phyloP scores from a whole-genome alignment of 2,113 vertebrate genomes.

The Rhynchomys soricoides region DNA sequence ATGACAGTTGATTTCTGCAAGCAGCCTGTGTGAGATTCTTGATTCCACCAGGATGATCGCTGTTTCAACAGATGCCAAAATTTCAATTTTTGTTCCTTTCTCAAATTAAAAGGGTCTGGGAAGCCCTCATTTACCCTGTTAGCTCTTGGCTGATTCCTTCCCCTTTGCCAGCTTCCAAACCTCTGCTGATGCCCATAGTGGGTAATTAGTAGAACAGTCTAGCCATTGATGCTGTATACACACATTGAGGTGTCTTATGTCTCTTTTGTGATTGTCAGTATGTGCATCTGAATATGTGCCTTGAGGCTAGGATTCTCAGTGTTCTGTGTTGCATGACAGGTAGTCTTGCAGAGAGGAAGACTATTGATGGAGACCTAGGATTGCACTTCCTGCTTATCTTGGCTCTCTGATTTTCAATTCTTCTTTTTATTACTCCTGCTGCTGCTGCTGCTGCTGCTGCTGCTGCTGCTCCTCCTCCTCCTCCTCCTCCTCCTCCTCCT shows the following conservation, averaged over 20 bases:
- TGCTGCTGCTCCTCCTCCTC: not conserved
- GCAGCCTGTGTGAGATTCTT: not conserved
- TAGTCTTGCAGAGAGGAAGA: not conserved
- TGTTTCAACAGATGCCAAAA: not conserved
- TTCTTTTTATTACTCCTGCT: not conserved
- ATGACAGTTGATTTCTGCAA: not conserved
- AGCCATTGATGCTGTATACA: too few species aligned
- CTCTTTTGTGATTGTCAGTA: conserved; percentile 3
- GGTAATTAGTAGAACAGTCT: not conserved
- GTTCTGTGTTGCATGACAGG: not conserved
- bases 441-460: too few species aligned
- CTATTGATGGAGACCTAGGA: not conserved
- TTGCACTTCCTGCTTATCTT: not conserved
- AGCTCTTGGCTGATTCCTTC: not conserved
- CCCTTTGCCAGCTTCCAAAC: not conserved
- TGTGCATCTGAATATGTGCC: not conserved
- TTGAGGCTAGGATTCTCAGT: not conserved
- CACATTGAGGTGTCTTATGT: not conserved
- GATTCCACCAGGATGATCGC: not conserved
- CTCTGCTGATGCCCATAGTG: not conserved
- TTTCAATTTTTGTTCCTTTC: conserved; percentile 35
- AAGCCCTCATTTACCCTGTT: not conserved
- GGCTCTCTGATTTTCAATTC: not conserved
- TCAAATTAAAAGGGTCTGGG: not conserved
- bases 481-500: not conserved